Evolutionary conservation across 2,888 invertebrate species (phyloP).

Genomic region (Catocala fraxini): DNA sequence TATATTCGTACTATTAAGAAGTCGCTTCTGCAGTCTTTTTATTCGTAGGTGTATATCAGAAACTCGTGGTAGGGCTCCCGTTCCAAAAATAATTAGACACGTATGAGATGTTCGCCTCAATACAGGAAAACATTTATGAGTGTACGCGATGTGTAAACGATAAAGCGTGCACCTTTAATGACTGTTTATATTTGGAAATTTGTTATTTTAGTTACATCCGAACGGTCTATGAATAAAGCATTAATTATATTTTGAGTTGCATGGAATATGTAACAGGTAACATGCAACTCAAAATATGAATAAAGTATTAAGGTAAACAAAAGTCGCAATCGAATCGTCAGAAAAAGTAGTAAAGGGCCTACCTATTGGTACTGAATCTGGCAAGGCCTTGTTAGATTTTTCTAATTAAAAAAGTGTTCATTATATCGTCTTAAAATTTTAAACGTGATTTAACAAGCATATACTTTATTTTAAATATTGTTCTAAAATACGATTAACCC

Average conservation of each 20-base stretch:
- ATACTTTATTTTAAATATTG: too few species aligned
- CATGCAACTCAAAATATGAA: too few species aligned
- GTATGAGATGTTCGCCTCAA: slow-evolving; percentile 52
- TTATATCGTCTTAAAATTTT: too few species aligned
- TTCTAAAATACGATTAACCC: too few species aligned
- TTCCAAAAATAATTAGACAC: slow-evolving; percentile 60
- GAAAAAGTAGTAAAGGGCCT: too few species aligned
- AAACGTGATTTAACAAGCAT: too few species aligned
- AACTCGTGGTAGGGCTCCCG: slow-evolving; percentile 46
- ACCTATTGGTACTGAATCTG: too few species aligned
- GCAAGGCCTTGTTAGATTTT: too few species aligned
- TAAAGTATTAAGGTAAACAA: too few species aligned
- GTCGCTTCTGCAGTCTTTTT: slow-evolving; percentile 26
- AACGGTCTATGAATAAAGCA: slow-evolving; percentile 14
- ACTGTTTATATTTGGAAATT: slow-evolving; percentile 55
- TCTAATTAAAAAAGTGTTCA: too few species aligned
- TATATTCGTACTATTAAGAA: slow-evolving; percentile 24
- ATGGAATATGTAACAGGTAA: too few species aligned
- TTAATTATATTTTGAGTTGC: slow-evolving; percentile 6
- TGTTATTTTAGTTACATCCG: slow-evolving; percentile 43
- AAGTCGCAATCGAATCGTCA: too few species aligned
- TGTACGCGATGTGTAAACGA: slow-evolving; percentile 66
- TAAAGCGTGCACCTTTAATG: slow-evolving; percentile 59
- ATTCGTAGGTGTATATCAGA: slow-evolving; percentile 20
- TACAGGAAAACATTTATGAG: slow-evolving; percentile 70